Evolutionary conservation across 1,140 invertebrate species (phyloP).

Genomic region (Scaptomyza hsui): DNA sequence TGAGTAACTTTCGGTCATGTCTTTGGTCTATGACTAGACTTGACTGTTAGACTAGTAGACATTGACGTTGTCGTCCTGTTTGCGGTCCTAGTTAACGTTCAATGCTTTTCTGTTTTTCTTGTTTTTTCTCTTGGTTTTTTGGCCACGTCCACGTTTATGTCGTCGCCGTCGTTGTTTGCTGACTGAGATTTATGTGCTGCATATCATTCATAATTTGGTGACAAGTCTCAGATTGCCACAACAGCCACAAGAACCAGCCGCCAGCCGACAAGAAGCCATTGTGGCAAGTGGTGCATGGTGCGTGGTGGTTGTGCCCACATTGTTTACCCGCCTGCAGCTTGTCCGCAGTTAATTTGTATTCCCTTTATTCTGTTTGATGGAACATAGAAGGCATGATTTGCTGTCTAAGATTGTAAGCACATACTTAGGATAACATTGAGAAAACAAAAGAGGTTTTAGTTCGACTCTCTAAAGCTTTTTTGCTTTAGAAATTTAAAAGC

Average conservation of each 20-base stretch:
- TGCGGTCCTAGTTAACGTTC: slow-evolving; percentile 51
- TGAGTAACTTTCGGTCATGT: slow-evolving; percentile 76
- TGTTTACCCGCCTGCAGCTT: slow-evolving; percentile 11
- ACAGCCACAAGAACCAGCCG: slow-evolving; percentile 8
- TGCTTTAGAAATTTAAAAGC: no score
- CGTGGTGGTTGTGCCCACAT: not conserved
- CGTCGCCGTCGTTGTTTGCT: slow-evolving; percentile 66
- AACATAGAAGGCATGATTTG: slow-evolving; percentile 51
- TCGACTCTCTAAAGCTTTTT: no score
- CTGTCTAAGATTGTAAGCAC: slow-evolving; percentile 1
- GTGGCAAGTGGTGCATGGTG: not conserved
- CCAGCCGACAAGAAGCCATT: not conserved
- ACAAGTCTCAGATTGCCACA: slow-evolving; percentile 75
- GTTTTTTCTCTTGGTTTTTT: slow-evolving; percentile 4
- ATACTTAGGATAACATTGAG: not conserved
- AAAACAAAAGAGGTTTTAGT: not conserved
- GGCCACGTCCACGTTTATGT: slow-evolving; percentile 34
- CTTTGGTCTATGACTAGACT: slow-evolving; percentile 9
- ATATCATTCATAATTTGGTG: slow-evolving; percentile 83
- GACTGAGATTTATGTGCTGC: slow-evolving; percentile 82
- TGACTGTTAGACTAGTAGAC: slow-evolving; percentile 11
- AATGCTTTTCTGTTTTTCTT: slow-evolving; percentile 12
- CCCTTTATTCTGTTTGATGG: slow-evolving; percentile 75
- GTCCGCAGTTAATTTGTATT: slow-evolving; percentile 78
- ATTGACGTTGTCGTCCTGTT: slow-evolving; percentile 13